These are phyloP conservation scores for Callosobruchus maculatus DNA, from an alignment of 2,888 invertebrate species.

Conservation along the genomic window DNA sequence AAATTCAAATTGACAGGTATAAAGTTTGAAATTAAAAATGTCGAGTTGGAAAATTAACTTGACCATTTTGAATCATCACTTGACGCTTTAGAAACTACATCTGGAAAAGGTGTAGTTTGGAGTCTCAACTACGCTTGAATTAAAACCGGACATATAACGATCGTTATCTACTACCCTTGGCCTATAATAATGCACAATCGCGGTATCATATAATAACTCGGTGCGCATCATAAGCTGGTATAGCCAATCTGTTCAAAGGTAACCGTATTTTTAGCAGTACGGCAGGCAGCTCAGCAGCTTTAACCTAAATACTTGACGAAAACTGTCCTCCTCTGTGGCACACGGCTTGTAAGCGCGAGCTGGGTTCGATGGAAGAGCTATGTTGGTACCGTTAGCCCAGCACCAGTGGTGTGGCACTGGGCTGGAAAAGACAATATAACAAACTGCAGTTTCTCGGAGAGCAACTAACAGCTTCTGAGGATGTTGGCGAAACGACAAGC, in stretches of 20 bases:
- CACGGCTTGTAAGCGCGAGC: not conserved
- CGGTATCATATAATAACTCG: not conserved
- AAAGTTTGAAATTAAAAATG: too few relatives aligned
- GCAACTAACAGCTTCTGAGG: too few relatives aligned
- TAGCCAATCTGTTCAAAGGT: not conserved
- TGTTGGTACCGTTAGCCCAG: not conserved
- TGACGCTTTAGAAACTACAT: too few relatives aligned
- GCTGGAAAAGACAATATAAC: not conserved
- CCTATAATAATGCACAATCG: not conserved
- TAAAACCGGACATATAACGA: too few relatives aligned
- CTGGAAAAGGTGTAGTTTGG: too few relatives aligned
- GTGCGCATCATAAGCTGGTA: not conserved
- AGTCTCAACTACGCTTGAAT: too few relatives aligned
- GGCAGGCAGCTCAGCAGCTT: not conserved
- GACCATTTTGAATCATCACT: too few relatives aligned
- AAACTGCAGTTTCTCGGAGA: too few relatives aligned
- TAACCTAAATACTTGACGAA: not conserved
- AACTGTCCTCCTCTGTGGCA: not conserved
- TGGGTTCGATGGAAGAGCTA: not conserved
- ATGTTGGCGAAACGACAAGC: too few relatives aligned
- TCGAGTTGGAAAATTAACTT: too few relatives aligned
- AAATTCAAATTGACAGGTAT: too few relatives aligned
- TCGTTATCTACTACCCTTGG: not conserved
- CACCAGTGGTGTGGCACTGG: not conserved
- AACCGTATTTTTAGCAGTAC: not conserved